Evolutionary conservation across 2,113 vertebrate species (phyloP).

Genomic region (Cynocephalus volans): DNA sequence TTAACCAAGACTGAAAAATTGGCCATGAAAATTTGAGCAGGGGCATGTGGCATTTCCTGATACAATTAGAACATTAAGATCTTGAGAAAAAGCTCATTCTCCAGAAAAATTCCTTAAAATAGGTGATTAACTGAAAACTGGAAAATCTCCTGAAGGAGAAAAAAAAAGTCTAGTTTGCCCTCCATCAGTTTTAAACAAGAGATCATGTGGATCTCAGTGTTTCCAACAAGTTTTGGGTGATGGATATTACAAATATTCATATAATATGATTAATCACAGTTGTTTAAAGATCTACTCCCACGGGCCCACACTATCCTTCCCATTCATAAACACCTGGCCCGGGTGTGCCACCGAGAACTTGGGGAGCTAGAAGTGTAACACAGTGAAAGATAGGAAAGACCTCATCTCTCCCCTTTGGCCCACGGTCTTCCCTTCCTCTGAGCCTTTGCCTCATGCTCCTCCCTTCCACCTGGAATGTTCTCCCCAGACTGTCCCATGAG

Average conservation of each 20-base stretch:
- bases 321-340: conserved; percentile 12
- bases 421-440: conserved; percentile 30
- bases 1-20: conserved; percentile 18
- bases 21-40: neutral
- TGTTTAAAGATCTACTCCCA: conserved; percentile 44
- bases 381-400: conserved; percentile 44
- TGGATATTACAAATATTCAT: conserved; percentile 52
- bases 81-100: neutral
- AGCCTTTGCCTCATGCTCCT: conserved; percentile 63
- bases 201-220: neutral
- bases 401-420: conserved; percentile 50
- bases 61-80: conserved; percentile 16
- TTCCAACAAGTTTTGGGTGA: conserved; percentile 30
- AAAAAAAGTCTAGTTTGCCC: neutral
- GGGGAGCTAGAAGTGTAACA: conserved; percentile 42
- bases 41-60: neutral
- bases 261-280: conserved; percentile 54
- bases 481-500: neutral
- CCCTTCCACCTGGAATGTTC: conserved; percentile 51
- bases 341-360: conserved; percentile 49
- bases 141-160: conserved; percentile 29
- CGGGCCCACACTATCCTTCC: neutral
- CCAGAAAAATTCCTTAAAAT: neutral
- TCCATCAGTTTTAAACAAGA: conserved; percentile 10
- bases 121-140: conserved; percentile 27